Evolutionary conservation across 2,113 vertebrate species (phyloP).

Genomic region (Limnothrissa miodon): DNA sequence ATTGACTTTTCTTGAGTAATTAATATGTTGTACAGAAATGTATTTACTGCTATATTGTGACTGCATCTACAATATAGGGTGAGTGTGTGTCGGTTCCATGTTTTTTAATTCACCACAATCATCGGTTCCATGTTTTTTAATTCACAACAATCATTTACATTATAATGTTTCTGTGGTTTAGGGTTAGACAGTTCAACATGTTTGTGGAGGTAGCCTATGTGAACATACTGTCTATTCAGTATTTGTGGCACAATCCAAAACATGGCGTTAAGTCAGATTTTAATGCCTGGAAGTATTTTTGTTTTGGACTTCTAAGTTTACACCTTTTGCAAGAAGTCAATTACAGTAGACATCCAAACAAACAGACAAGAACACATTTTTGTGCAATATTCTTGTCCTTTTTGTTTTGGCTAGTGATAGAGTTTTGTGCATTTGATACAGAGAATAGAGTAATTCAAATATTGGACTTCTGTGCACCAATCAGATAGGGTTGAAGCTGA

Average conservation of each 20-base stretch:
- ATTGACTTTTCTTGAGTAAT: not conserved
- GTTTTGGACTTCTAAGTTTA: not conserved
- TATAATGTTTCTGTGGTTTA: not conserved
- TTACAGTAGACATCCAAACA: not conserved
- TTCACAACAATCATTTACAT: not conserved
- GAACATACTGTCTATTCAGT: not conserved
- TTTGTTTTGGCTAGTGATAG: not conserved
- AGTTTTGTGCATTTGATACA: not conserved
- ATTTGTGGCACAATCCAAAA: not conserved
- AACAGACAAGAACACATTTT: not conserved
- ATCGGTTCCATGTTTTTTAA: not conserved
- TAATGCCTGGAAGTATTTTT: constrained; percentile 5
- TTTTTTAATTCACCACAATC: not conserved
- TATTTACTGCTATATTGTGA: constrained; percentile 2
- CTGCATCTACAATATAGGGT: not conserved
- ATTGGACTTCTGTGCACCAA: not conserved
- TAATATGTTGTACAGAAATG: not conserved
- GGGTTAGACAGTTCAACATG: not conserved
- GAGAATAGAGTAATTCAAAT: not conserved
- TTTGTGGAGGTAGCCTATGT: not conserved
- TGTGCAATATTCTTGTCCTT: not conserved
- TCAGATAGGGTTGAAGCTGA: not conserved
- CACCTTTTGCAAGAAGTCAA: not conserved
- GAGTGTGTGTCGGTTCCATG: not conserved
- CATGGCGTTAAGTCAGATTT: not conserved